These are phyloP conservation scores for Oenanthe melanoleuca DNA, from an alignment of 2,113 vertebrate genomes.

Conservation along the genomic window DNA sequence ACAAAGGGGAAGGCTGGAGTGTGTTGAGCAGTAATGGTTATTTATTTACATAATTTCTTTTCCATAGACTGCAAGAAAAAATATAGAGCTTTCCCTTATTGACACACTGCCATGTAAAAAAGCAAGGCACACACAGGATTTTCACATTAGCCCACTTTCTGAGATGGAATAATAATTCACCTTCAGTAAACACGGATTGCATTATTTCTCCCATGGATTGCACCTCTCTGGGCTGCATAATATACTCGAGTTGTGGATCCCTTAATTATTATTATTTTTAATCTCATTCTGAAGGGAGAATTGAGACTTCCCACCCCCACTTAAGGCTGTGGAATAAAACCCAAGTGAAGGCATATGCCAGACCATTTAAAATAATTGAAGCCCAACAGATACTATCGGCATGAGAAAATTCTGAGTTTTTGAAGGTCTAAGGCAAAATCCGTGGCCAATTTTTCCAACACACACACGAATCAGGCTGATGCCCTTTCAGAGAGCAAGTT, in stretches of 20 bases:
- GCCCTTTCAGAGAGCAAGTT: neutral
- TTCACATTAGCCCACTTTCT: constrained; percentile 61
- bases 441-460: neutral
- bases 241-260: neutral
- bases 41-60: constrained; percentile 84
- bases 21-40: constrained; percentile 77
- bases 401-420: neutral
- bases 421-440: neutral
- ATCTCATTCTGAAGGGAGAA: neutral
- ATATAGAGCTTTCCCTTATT: constrained; percentile 72
- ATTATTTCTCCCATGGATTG: constrained; percentile 11
- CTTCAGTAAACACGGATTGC: neutral
- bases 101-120: constrained; percentile 73
- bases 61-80: constrained; percentile 71
- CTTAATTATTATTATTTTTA: constrained; percentile 35
- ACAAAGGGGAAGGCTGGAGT: constrained; percentile 67
- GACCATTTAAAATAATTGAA: neutral
- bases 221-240: neutral
- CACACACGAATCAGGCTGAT: neutral
- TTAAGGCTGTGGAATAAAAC: neutral
- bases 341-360: neutral
- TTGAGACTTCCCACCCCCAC: neutral
- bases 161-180: constrained; percentile 56
- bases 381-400: neutral
- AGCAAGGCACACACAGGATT: constrained; percentile 56